Evolutionary conservation across 2,797 vertebrate species (phyloP).

Genomic region (Peromyscus aztecus): DNA sequence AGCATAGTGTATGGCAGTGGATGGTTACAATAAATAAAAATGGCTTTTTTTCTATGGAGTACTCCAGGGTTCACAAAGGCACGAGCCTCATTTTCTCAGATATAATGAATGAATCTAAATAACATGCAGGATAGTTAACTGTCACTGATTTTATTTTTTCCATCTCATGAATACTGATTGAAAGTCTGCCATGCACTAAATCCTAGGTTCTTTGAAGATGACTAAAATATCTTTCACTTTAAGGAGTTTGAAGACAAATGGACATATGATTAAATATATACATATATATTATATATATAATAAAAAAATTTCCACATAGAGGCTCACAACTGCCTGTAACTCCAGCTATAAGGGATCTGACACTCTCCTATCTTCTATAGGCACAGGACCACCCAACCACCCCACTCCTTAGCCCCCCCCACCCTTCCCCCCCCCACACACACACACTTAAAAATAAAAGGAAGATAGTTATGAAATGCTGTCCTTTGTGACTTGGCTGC

Average conservation of each 20-base stretch:
- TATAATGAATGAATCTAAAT: constrained; percentile 47
- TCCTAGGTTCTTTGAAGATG: background rate
- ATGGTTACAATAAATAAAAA: constrained; percentile 57
- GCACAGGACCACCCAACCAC: background rate
- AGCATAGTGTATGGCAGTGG: background rate
- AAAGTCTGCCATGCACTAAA: constrained; percentile 42
- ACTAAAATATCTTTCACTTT: constrained; percentile 21
- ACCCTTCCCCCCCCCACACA: background rate
- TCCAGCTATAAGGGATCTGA: background rate
- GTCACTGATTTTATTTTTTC: constrained; percentile 39
- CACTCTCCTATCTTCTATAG: background rate
- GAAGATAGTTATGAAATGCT: background rate
- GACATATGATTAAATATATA: constrained; percentile 11
- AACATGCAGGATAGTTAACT: background rate
- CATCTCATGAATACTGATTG: constrained; percentile 4
- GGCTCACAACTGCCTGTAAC: background rate
- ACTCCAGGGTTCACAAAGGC: constrained; percentile 24
- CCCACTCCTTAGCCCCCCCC: too few relatives aligned
- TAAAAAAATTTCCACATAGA: background rate
- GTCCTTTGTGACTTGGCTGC: background rate
- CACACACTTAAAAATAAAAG: background rate
- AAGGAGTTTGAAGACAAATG: constrained; percentile 33
- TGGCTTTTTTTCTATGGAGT: constrained; percentile 7
- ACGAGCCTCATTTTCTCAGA: constrained; percentile 39
- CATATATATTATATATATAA: too few relatives aligned